phyloP scores from a whole-genome alignment of 53 echinoderm and acorn worm species.

The Holothuria scabra region DNA sequence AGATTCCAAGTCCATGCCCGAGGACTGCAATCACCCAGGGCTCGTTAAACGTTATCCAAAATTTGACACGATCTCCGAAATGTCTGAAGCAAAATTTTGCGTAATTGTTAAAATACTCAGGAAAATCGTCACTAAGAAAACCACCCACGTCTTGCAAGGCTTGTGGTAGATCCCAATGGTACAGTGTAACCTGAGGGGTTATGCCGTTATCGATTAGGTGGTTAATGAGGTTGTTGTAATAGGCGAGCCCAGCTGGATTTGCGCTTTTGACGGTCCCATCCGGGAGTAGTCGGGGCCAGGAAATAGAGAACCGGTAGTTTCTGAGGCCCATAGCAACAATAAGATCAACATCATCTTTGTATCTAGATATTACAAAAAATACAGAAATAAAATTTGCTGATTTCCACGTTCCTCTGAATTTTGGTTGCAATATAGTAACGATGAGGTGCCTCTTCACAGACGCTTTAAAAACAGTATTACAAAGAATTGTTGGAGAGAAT shows the following conservation, averaged over 20 bases:
- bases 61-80: conserved; percentile 47
- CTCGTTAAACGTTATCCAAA: conserved; percentile 73
- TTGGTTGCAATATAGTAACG: too few relatives aligned
- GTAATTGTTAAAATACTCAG: conserved; percentile 1
- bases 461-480: too few relatives aligned
- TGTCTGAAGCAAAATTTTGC: background rate
- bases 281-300: conserved; percentile 80
- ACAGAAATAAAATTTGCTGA: too few relatives aligned
- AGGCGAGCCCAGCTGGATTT: conserved; percentile 66
- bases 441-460: too few relatives aligned
- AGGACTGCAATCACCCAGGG: conserved; percentile 9
- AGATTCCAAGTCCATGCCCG: background rate
- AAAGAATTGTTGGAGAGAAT: too few relatives aligned
- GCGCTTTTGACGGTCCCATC: conserved; percentile 67
- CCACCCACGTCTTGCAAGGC: conserved; percentile 1
- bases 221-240: conserved; percentile 80
- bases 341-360: conserved; percentile 61
- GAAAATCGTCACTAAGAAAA: background rate
- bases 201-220: conserved; percentile 68
- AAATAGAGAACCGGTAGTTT: conserved; percentile 80
- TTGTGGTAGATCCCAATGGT: conserved; percentile 93
- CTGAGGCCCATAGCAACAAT: conserved; percentile 76
- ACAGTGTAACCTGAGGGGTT: conserved; percentile 80
- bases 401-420: too few relatives aligned
- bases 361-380: conserved; percentile 35